Evolutionary conservation across 2,888 invertebrate species (phyloP), one percentile per base, ranked within the genome.

Genomic region (Diaperis boleti): DNA sequence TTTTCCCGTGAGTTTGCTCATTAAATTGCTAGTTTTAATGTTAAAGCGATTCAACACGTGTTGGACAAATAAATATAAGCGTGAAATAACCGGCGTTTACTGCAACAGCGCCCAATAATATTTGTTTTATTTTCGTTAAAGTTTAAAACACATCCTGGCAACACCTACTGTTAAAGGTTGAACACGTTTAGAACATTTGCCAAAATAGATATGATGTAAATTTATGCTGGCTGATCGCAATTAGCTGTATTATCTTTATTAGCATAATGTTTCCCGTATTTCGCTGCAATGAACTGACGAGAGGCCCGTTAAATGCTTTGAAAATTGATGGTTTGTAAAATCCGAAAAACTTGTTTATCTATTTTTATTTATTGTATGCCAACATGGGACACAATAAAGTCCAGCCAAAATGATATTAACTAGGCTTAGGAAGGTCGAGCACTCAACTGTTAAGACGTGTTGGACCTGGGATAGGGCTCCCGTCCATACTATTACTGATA

Each of bases 141-240:
- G n/a, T n/a, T n/a, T n/a, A n/a, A n/a, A n/a, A 49, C 37, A 49
- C 57, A 63, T 49, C 50, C 47, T 63, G 59, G 63, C 63, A 52
- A 63, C 45, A 63, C 52, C 50, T 59, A 35, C 57, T 31, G 39
- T 62, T 56, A 62, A 62, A 62, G 62, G 62, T 57, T 52, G 57
- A 52, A 42, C 41, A 62, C 33, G 56, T 54, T 64, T 50, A 60
- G 52, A 55, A 31, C 62, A 55, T 54, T 62, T 45, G 49, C 65
- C 67, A 59, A 67, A 67, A 65, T 67, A 65, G 64, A 56, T 29
- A 63, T 67, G 67, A 67, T 44, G 65, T 63, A 60, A 65, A 56
- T 42, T 39, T 55, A 35, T 56, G 55, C 29, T 20, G 20, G 44
- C 11, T 37, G 56, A 14, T 45, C 52, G 52, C 50, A 54, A 52